Percentiles rank a stretch among this genome's conserved stretches.
Evolutionary conservation across 2,113 vertebrate species (phyloP).

Genomic region (Aegotheles bennettii): DNA sequence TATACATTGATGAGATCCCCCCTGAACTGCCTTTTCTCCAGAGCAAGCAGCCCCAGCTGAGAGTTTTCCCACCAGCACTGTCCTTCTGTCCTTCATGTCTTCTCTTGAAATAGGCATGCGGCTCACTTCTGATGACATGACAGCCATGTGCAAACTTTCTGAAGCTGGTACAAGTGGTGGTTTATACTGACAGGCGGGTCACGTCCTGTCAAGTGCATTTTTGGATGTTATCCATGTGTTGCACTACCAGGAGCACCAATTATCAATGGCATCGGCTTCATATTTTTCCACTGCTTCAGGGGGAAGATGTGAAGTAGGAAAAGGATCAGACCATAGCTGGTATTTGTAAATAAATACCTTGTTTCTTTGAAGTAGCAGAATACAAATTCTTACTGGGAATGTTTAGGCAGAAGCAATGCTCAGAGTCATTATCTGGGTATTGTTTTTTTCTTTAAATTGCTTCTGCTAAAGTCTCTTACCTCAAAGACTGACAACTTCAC

Average conservation of each 20-base stretch:
- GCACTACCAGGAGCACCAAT: not conserved
- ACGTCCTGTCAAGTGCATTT: not conserved
- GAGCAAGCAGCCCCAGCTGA: not conserved
- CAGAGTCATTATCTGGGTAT: not conserved
- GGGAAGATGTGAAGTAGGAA: not conserved
- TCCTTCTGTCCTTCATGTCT: not conserved
- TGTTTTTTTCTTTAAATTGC: not conserved
- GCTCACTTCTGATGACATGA: not conserved
- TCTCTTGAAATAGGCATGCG: fast-evolving
- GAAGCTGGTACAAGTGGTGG: not conserved
- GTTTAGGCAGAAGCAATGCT: not conserved
- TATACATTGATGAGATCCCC: fast-evolving
- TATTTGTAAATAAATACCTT: conserved; percentile 20
- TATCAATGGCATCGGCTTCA: not conserved
- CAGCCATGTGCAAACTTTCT: not conserved
- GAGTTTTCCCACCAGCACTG: not conserved
- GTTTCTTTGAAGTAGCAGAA: not conserved
- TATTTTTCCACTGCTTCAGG: not conserved
- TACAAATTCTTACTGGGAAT: not conserved
- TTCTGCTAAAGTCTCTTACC: conserved; percentile 7
- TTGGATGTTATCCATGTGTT: not conserved
- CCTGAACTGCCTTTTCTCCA: not conserved
- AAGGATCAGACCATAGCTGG: not conserved
- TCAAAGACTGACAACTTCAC: conserved; percentile 13
- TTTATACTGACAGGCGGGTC: not conserved